These are phyloP conservation scores for Raja brachyura DNA, from an alignment of 2,113 vertebrate species.

Conservation along the genomic window DNA sequence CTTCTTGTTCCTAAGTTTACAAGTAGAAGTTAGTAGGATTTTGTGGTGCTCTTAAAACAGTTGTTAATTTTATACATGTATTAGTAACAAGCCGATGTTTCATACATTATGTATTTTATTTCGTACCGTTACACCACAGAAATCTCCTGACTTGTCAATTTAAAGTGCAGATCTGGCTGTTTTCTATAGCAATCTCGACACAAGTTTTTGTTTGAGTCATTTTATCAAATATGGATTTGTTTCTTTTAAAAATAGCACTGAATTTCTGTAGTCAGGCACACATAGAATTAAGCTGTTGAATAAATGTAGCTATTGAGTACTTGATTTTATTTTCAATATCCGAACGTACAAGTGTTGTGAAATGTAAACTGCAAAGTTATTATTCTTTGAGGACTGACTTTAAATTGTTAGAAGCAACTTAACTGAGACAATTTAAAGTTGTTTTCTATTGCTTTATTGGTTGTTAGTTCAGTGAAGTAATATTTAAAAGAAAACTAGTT, in stretches of 20 bases:
- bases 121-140: neutral
- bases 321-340: slow-evolving; percentile 2
- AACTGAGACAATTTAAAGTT: neutral
- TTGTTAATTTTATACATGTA: slow-evolving; percentile 9
- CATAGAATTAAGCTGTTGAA: neutral
- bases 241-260: neutral
- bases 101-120: slow-evolving; percentile 26
- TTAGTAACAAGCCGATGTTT: neutral
- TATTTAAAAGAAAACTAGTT: too few relatives aligned
- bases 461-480: too few relatives aligned
- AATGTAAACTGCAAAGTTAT: neutral
- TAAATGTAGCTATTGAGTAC: neutral
- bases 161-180: neutral
- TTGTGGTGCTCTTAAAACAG: neutral
- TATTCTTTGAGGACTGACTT: neutral
- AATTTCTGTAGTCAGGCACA: neutral
- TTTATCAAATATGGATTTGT: neutral
- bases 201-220: slow-evolving; percentile 31
- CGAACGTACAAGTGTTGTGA: neutral
- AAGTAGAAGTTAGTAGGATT: slow-evolving; percentile 3
- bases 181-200: neutral
- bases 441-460: neutral
- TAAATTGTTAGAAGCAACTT: neutral
- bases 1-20: neutral
- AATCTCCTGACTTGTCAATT: slow-evolving; percentile 18